Evolutionary conservation across 2,113 vertebrate genomes (phyloP).

Genomic region (Tursiops truncatus): DNA sequence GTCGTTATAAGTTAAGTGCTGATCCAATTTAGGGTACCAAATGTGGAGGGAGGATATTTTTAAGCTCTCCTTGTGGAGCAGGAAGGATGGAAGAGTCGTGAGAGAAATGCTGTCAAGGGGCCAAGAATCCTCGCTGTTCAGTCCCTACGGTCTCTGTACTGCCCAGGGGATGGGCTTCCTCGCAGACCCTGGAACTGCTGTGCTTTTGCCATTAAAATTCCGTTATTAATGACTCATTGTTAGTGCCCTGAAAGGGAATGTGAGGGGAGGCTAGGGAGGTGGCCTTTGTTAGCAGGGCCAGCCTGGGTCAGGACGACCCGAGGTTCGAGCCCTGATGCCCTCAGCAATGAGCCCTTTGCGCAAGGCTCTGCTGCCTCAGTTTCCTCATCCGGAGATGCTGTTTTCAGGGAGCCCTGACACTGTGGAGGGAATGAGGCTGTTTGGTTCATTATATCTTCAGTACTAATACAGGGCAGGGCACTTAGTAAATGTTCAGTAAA

Average conservation of each 20-base stretch:
- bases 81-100: not conserved
- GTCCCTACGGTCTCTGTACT: not conserved
- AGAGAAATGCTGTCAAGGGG: slow-evolving; percentile 5
- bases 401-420: not conserved
- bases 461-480: not conserved
- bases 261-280: not conserved
- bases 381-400: not conserved
- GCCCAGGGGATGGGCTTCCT: slow-evolving; percentile 27
- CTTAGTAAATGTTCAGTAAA: not conserved
- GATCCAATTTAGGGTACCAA: not conserved
- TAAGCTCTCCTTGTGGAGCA: not conserved
- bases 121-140: not conserved
- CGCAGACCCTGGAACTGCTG: not conserved
- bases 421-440: not conserved
- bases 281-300: not conserved
- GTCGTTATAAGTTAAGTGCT: not conserved
- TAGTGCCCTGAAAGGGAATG: slow-evolving; percentile 23
- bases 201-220: slow-evolving; percentile 56
- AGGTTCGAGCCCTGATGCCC: not conserved
- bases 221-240: slow-evolving; percentile 8
- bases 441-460: not conserved
- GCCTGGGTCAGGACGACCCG: not conserved
- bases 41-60: not conserved
- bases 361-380: not conserved
- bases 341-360: not conserved